Conservation (phyloP, 2,888 invertebrate species). For the Chironomus riparius region DNA sequence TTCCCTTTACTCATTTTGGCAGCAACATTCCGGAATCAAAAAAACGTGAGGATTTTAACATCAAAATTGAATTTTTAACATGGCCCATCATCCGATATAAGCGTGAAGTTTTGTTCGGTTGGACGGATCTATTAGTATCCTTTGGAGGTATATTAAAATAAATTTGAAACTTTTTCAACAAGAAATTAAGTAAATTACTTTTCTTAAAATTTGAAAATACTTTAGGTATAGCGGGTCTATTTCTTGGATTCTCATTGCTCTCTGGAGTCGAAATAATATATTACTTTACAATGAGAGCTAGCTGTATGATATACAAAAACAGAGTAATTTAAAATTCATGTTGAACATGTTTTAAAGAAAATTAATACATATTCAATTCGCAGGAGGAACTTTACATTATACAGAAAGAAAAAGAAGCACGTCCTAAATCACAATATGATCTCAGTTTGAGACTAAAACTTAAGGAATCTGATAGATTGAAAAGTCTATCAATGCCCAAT, state of each 20-base stretch:
- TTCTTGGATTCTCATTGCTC: slow-evolving; percentile 38
- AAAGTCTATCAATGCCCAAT: slow-evolving; percentile 13
- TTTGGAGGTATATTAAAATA: slow-evolving; percentile 40
- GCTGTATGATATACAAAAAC: slow-evolving; percentile 42
- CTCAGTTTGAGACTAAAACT: slow-evolving; percentile 2
- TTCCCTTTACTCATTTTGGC: background rate
- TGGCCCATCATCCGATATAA: slow-evolving; percentile 73
- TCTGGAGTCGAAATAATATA: slow-evolving; percentile 69
- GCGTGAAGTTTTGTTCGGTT: slow-evolving; percentile 71
- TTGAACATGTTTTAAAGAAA: background rate
- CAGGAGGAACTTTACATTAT: slow-evolving; percentile 15
- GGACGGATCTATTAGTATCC: slow-evolving; percentile 65
- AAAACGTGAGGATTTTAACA: slow-evolving; percentile 33
- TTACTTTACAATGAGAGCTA: slow-evolving; percentile 61
- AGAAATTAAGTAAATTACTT: too few relatives aligned
- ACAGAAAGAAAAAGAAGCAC: background rate
- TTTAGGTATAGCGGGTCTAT: slow-evolving; percentile 43
- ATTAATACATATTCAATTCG: background rate
- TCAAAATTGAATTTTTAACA: slow-evolving; percentile 54
- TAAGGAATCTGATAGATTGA: background rate
- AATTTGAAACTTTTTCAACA: background rate
- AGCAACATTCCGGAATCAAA: slow-evolving; percentile 32
- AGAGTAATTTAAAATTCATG: slow-evolving; percentile 32
- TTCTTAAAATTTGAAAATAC: background rate
- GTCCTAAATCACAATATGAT: slow-evolving; percentile 15